A percentile compares a stretch with the other conserved stretches of the same genome.
These are phyloP conservation scores for Acanthosoma haemorrhoidale DNA, from an alignment of 2,888 invertebrate genomes.

Conservation along the genomic window DNA sequence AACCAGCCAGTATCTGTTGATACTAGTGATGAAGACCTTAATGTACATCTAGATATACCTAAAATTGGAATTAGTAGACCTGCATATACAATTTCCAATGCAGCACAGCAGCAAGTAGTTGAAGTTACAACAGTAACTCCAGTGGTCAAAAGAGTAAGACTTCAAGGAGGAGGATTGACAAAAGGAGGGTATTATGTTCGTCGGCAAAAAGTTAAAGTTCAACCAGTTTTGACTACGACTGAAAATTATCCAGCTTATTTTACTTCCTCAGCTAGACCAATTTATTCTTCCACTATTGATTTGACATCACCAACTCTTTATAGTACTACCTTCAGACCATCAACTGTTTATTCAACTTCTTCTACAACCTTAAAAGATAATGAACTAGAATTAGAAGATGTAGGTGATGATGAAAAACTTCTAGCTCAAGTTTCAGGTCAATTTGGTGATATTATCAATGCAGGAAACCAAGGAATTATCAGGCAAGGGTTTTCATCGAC, in stretches of 20 bases:
- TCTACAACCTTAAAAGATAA: conserved; percentile 33
- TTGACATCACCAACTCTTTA: conserved; percentile 37
- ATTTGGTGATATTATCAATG: conserved; percentile 38
- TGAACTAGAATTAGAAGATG: conserved; percentile 39
- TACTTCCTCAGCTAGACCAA: conserved; percentile 34
- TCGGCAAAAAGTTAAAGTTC: conserved; percentile 38
- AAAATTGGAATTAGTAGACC: conserved; percentile 24
- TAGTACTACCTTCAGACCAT: conserved; percentile 37
- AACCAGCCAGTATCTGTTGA: conserved; percentile 21
- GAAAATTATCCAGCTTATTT: conserved; percentile 38
- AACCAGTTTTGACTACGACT: conserved; percentile 38
- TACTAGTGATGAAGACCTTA: conserved; percentile 33
- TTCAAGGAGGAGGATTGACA: conserved; percentile 29
- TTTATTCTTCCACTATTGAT: conserved; percentile 37
- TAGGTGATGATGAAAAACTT: conserved; percentile 37
- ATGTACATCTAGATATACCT: conserved; percentile 36
- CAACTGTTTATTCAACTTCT: conserved; percentile 30
- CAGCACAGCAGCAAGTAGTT: conserved; percentile 32
- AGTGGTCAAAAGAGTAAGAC: conserved; percentile 32
- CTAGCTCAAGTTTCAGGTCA: conserved; percentile 38
- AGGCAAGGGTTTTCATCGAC: conserved; percentile 36
- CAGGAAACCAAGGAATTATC: conserved; percentile 34
- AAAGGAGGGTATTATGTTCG: conserved; percentile 38
- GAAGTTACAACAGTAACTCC: conserved; percentile 36
- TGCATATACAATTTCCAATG: conserved; percentile 17